A percentile compares a stretch with the other conserved stretches of the same genome.
Evolutionary conservation across 2,888 invertebrate genomes (phyloP).

Genomic region (Melanotus villosus): DNA sequence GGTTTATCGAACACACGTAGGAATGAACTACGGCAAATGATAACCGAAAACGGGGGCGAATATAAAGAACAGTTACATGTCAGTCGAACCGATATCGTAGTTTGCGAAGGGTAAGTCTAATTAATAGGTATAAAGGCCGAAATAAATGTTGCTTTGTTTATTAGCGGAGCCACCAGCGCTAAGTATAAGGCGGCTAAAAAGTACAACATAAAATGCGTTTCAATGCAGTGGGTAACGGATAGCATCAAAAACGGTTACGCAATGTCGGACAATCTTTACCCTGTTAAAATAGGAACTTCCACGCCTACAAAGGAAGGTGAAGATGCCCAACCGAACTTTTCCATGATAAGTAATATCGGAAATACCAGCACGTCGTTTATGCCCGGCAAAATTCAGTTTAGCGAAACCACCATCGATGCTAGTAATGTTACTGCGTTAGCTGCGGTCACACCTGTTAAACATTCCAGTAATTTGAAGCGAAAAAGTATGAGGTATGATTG

Average conservation of each 20-base stretch:
- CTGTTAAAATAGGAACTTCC: constrained; percentile 76
- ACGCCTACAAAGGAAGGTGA: constrained; percentile 76
- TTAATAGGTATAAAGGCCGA: too few relatives aligned
- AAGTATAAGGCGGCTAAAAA: constrained; percentile 78
- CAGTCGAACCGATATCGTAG: constrained; percentile 71
- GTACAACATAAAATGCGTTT: constrained; percentile 75
- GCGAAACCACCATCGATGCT: constrained; percentile 48
- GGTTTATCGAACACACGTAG: constrained; percentile 77
- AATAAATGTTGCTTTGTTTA: too few relatives aligned
- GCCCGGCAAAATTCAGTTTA: constrained; percentile 23
- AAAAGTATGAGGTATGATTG: constrained; percentile 35
- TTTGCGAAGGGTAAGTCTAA: constrained; percentile 74
- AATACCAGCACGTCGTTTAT: constrained; percentile 21
- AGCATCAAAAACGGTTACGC: constrained; percentile 82
- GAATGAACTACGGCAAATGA: constrained; percentile 75
- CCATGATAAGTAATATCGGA: constrained; percentile 68
- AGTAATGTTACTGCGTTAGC: constrained; percentile 24
- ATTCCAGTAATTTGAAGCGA: constrained; percentile 25
- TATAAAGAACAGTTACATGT: constrained; percentile 68
- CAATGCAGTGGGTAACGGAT: constrained; percentile 84
- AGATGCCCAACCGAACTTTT: constrained; percentile 67
- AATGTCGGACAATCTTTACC: constrained; percentile 74
- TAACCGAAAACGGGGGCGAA: constrained; percentile 81
- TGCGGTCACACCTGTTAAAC: constrained; percentile 9
- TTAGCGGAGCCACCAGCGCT: constrained; percentile 74